A percentile compares a stretch with the other conserved stretches of the same genome.
phyloP scores from a whole-genome alignment of 2,113 vertebrate genomes.

The Macquaria ambigua region DNA sequence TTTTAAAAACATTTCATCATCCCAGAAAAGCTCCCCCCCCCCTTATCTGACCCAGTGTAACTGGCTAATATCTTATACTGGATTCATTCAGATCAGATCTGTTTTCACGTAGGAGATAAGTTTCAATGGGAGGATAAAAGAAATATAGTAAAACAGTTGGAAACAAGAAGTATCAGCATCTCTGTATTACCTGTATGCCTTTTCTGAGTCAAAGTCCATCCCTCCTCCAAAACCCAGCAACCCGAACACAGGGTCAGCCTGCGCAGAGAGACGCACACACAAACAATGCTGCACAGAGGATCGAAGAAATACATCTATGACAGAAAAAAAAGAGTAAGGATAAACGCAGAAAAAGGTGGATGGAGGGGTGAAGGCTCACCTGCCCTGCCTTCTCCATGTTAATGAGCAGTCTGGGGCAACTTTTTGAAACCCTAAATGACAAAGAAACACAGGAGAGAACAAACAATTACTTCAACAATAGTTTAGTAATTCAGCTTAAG shows the following conservation, averaged over 20 bases:
- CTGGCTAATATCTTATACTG: neutral
- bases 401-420: conserved; percentile 91
- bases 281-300: conserved; percentile 6
- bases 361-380: conserved; percentile 74
- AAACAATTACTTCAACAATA: neutral
- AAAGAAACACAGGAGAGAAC: conserved; percentile 6
- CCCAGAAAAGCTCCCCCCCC: too few relatives aligned
- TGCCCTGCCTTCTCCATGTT: conserved; percentile 94
- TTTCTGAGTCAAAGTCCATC: conserved; percentile 95
- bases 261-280: conserved; percentile 26
- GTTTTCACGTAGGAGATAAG: neutral
- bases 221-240: conserved; percentile 89
- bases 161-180: neutral
- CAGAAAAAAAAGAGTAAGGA: neutral
- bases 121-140: neutral
- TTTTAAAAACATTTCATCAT: neutral
- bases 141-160: neutral
- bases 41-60: neutral
- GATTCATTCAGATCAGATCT: neutral
- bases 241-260: conserved; percentile 89
- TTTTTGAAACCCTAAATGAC: conserved; percentile 86
- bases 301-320: neutral
- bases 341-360: neutral
- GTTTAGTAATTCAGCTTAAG: neutral
- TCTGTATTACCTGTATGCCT: conserved; percentile 91